Evolutionary conservation across 1,140 invertebrate genomes (phyloP), one percentile per base, ranked within the genome.

Genomic region (Antheraea pernyi): DNA sequence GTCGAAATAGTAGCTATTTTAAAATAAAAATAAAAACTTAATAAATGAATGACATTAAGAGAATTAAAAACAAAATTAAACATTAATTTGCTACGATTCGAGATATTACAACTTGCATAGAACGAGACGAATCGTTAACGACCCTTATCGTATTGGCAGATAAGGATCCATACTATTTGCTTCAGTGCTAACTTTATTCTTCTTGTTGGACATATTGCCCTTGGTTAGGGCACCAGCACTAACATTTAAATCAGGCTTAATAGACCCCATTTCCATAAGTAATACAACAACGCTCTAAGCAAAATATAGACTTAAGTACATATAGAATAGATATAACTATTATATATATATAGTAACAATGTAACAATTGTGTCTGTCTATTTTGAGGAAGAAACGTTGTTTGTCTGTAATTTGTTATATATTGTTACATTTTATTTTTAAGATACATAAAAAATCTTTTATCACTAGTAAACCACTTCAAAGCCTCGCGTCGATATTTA

Each of bases 211-310:
- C 84, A 87, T 84, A 84, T 84, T 75, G 70, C 84, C 67, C 68
- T 69, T 58, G 77, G 79, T 68, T 67, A 76, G 70, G 78, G 70
- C 39, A 39, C 75, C 85, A 87, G 78, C 79, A 68, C 81, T 87
- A 82, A 87, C 82, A 75, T 77, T 77, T 77, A 77, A 77, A 77
- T 78, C 73, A 86, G 79, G 70, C 80, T 80, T 89, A 89, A 86
- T 85, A 83, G 78, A 79, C 19, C 72, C 81, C 78, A 86, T 89
- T 85, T 85, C 82, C 84, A 85, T 85, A 81, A 82, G 81, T 78
- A 77, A 80, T 74, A 70, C 77, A 53, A 53, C 37, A 65, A 64
- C 59, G 62, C 39, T 46, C 60, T 67, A 46, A 36, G 18, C 46
- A 53, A 22, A n/a, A 46, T 19, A 11, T 65, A 65, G 64, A 46